Base-by-base conservation (phyloP, 2,113 vertebrate genomes). In the Colinus virginianus region DNA sequence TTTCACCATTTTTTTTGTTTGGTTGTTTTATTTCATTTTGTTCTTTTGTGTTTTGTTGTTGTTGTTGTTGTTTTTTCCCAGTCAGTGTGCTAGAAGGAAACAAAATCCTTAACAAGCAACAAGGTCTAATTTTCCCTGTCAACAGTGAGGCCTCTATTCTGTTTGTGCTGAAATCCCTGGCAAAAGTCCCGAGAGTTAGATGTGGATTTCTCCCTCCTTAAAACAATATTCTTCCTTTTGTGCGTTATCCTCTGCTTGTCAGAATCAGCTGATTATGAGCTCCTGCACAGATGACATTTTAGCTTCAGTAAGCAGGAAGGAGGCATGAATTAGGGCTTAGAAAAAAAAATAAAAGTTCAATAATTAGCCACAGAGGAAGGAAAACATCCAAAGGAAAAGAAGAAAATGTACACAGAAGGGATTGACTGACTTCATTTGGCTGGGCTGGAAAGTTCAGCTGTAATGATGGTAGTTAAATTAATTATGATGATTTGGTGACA, bases 281-380 rank as follows among this genome's bases (percentile, higher is more conserved):
- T 95, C 72, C 81, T 88, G 89, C 81, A 96, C 93, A 97, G 96
- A 96, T 97, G 97, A 97, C 96, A 97, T 91, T 96, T 95, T 95
- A 95, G 94, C 91, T 70, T 75, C 75, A 95, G 85, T 94, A 93
- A 96, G 96, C 96, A 95, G 95, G 96, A 97, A 96, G 96, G 91
- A 96, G 93, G 69, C 83, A 88, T 68, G 95, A 94, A 97, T 97
- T 97, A 96, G 84, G 93, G 88, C 84, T 96, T 90, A 85, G 84
- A n/a, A 91, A 90, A 92, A 89, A 70, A 40, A 91, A 91, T 90
- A 89, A 92, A 74, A 38, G 53, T 92, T 96, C 90, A 94, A 59
- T 97, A 96, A 98, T 98, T 93, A 97, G 93, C 95, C 90, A 96
- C 81, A 38, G 76, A 96, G 97, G 97, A 97, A 97, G 90, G 88